These are phyloP conservation scores for Piaya cayana DNA, from an alignment of 2,113 vertebrate species.

Conservation along the genomic window DNA sequence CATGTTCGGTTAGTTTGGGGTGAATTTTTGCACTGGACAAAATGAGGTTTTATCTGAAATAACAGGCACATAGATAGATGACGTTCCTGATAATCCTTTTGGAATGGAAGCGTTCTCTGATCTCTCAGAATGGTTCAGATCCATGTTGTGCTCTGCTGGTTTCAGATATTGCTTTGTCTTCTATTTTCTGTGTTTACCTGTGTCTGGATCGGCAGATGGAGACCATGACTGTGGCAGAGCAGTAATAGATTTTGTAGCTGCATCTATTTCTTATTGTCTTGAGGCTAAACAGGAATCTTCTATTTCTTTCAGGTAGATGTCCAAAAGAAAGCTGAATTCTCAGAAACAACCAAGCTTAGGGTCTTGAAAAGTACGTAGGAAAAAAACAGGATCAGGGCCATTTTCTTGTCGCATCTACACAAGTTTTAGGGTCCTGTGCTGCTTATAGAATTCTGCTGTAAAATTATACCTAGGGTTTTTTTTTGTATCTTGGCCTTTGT, in stretches of 20 bases:
- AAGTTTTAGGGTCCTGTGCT: not conserved
- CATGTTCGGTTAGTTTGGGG: not conserved
- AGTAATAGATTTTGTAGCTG: not conserved
- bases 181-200: not conserved
- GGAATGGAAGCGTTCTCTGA: not conserved
- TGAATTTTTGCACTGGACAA: not conserved
- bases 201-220: not conserved
- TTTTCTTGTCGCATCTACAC: not conserved
- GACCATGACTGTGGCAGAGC: not conserved
- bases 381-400: not conserved
- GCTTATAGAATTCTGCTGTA: not conserved
- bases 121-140: not conserved
- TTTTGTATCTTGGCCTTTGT: not conserved
- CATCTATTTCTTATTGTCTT: not conserved
- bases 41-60: not conserved
- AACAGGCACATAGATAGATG: not conserved
- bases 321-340: not conserved
- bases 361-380: not conserved
- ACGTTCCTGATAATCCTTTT: not conserved
- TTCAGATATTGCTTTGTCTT: not conserved
- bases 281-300: not conserved
- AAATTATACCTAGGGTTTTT: not conserved
- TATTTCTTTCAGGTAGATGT: not conserved
- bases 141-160: not conserved
- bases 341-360: not conserved